Evolutionary conservation across 1,140 invertebrate species (phyloP).

Genomic region (Pantala flavescens): DNA sequence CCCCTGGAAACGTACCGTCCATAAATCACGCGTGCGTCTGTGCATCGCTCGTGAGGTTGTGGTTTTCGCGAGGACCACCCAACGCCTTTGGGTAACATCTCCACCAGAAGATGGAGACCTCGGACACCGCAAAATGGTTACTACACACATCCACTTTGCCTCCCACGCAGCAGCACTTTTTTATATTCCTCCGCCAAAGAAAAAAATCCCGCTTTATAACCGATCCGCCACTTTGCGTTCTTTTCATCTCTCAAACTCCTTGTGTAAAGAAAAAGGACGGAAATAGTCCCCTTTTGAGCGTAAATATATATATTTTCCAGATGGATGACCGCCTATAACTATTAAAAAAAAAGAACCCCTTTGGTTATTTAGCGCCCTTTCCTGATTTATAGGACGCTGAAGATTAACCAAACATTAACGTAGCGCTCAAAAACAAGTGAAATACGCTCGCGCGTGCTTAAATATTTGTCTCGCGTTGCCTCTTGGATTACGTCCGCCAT

Average conservation of each 20-base stretch:
- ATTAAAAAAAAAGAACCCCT: too few species aligned
- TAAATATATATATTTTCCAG: too few species aligned
- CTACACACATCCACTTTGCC: background rate
- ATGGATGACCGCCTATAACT: too few species aligned
- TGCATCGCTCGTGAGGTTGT: background rate
- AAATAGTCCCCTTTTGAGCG: too few species aligned
- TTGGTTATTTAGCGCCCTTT: too few species aligned
- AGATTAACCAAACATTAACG: too few species aligned
- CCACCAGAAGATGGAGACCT: background rate
- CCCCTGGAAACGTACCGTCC: background rate
- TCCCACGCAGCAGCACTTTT: background rate
- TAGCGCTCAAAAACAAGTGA: too few species aligned
- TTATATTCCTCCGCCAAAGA: background rate
- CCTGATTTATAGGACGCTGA: too few species aligned
- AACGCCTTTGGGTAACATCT: background rate
- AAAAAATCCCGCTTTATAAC: background rate
- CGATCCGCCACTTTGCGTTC: background rate
- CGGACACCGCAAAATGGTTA: background rate
- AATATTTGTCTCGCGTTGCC: too few species aligned
- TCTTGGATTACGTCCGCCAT: too few species aligned
- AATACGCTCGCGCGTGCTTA: too few species aligned
- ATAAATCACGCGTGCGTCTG: background rate
- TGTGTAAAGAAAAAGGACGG: background rate
- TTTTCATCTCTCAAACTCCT: background rate
- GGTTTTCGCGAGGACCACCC: constrained; percentile 6